Evolutionary conservation across 1,140 invertebrate genomes (phyloP), one percentile per base, ranked within the genome.

Genomic region (Ganaspis sp.): DNA sequence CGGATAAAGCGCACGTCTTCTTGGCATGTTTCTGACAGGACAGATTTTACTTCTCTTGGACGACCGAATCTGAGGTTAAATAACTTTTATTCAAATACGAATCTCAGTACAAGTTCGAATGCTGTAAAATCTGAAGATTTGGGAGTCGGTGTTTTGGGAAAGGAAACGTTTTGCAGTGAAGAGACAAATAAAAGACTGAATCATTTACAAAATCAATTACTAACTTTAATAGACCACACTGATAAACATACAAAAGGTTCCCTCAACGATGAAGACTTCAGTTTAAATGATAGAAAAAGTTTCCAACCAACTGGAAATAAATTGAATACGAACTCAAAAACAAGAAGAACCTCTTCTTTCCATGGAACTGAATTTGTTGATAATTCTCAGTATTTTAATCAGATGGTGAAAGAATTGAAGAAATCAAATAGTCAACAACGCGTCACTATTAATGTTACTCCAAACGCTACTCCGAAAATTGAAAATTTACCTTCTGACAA

Each of bases 261-360:
- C 1, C 70, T 84, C 11, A 84, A 75, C 45, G 84, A 87, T 38
- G 81, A 85, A 5, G 83, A 86, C 11, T 77, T 79, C 8, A 71
- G 74, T 70, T 45, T 71, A 38, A 70, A 77, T 53, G 82, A 81
- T 53, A 75, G 81, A 70, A 78, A 81, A 21, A 58, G 82, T 49
- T 78, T 79, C 49, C 17, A 76, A n/a, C 11, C 19, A 17, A 45
- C n/a, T 26, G 54, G 34, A 37, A 74, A 70, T 74, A 54, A 45
- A 42, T 17, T 76, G 80, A 74, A 84, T 64, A 37, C 70, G 54
- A 42, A 58, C 23, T 6, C 72, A 4, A 49, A 78, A 8, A 80
- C 89, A 8, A 86, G 87, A 9, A 84, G 88, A 77, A 87, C 88
- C n/a, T 89, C 89, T 0, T 90, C 90, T 34, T 90, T 90, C 23